A percentile compares a stretch with the other conserved stretches of the same genome.
phyloP scores from a whole-genome alignment of 2,888 invertebrate species.

The Meta bourneti region DNA sequence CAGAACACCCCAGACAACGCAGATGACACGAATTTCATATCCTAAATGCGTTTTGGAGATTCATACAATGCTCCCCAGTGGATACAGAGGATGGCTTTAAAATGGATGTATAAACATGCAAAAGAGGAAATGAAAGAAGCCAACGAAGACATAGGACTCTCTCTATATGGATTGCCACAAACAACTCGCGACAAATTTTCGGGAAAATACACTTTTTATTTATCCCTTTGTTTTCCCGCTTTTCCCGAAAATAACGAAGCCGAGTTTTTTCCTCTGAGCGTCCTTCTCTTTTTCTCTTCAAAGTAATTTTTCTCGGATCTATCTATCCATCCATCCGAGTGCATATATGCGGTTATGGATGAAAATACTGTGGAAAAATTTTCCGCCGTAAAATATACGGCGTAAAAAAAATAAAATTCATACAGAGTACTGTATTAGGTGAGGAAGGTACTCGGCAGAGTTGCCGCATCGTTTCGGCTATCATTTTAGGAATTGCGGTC shows the following conservation, averaged over 20 bases:
- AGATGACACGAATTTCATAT: constrained; percentile 54
- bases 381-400: constrained; percentile 41
- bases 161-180: constrained; percentile 12
- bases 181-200: constrained; percentile 58
- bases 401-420: constrained; percentile 29
- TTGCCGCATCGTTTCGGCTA: constrained; percentile 61
- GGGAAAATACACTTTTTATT: constrained; percentile 16
- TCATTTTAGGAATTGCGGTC: constrained; percentile 65
- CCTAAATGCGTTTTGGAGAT: constrained; percentile 60
- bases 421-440: constrained; percentile 65
- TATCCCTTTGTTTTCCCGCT: constrained; percentile 33
- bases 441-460: constrained; percentile 59
- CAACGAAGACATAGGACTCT: background rate
- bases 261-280: background rate
- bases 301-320: constrained; percentile 23
- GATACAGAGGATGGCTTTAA: background rate
- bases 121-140: constrained; percentile 5
- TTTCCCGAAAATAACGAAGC: constrained; percentile 42
- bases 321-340: constrained; percentile 42
- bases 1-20: constrained; percentile 12
- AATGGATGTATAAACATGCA: constrained; percentile 56
- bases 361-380: constrained; percentile 26
- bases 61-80: constrained; percentile 28
- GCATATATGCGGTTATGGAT: constrained; percentile 10
- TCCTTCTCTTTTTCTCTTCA: background rate